A percentile compares a stretch with the other conserved stretches of the same genome.
Evolutionary conservation across 2,888 invertebrate species (phyloP).

Genomic region (Copidosoma aretas): DNA sequence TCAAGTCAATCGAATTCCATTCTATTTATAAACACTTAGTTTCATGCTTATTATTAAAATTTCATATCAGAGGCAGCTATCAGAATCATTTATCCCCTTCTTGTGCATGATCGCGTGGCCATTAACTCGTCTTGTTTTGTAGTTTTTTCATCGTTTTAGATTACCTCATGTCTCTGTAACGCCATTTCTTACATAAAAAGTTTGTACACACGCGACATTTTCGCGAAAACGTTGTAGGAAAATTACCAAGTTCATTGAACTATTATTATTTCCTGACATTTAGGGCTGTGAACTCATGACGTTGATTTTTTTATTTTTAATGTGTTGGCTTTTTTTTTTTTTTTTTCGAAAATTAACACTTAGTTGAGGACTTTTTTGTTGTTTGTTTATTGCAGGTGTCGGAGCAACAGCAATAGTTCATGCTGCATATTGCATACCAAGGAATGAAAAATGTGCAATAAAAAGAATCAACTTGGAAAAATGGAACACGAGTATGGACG

Average conservation of each 20-base stretch:
- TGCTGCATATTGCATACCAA: constrained; percentile 88
- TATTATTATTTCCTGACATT: not conserved
- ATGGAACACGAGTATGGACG: constrained; percentile 99
- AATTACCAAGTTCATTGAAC: constrained; percentile 19
- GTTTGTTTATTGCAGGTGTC: constrained; percentile 71
- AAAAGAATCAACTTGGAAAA: constrained; percentile 98
- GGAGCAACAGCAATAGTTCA: constrained; percentile 97
- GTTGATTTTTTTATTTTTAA: too few species aligned
- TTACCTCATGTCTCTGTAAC: not conserved
- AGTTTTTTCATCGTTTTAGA: not conserved
- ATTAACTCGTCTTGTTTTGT: not conserved
- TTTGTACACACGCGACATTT: not conserved
- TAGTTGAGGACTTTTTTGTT: not conserved
- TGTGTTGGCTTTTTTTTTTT: too few species aligned
- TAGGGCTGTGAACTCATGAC: not conserved
- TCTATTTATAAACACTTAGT: not conserved
- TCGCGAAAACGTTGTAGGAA: constrained; percentile 20
- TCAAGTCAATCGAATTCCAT: not conserved
- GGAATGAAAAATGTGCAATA: constrained; percentile 95
- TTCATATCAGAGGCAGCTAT: not conserved
- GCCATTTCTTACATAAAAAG: constrained; percentile 17
- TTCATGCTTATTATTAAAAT: not conserved
- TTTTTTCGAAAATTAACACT: too few species aligned
- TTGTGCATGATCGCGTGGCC: not conserved
- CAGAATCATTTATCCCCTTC: not conserved